Evolutionary conservation across 2,797 vertebrate species (phyloP), one percentile per base, ranked within the genome.

Genomic region (Platyrinchus mystaceus): DNA sequence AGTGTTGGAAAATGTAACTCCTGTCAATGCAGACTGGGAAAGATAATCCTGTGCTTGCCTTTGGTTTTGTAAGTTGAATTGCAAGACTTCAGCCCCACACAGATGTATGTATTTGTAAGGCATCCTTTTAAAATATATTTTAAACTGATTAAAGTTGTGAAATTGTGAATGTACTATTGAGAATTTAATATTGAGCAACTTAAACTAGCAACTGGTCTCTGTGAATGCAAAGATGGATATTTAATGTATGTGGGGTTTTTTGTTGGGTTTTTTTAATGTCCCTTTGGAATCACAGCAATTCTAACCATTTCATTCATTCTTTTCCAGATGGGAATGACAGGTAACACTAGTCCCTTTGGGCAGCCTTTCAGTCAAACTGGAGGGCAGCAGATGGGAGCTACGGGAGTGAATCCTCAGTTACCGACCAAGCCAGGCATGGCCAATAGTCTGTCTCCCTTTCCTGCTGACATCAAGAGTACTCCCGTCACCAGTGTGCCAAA

Each of bases 391-490:
- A 98, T 99, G 98, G 98, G 98, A 97, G 95, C 98, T 75, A 96
- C 98, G 44, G 98, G 98, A 89, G 98, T 99, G 95, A 99, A 98
- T 92, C 97, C 98, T 75, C 98, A 98, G 95, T 97, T 99, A 95
- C 98, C 99, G 93, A 99, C 96, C 97, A 99, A 99, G 97, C 98
- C 98, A 24, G 97, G 98, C 82, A 98, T 99, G 94, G 97, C 98
- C 68, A 99, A 98, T 94, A 99, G 98, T 95, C 97, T 99, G 97
- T 98, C 99, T 79, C 96, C 98, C 41, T 99, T 99, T 95, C 98
- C 99, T 87, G 95, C 97, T 32, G 99, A 99, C 94, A 98, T 99
- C 96, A 99, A 99, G 98, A 99, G 98, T 84, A 98, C 98, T 52
- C 97, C 98, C 7, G 98, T 98, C 96, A 98, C 98, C 97, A 99